Evolutionary conservation across 2,113 vertebrate genomes (phyloP).

Genomic region (Danio rerio): GRCz12tu NC_133188.1:45758501-45759000

Average conservation of each 20-base stretch:
- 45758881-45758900: too few species aligned
- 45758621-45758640: neutral
- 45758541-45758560: neutral
- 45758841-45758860: too few species aligned
- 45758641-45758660: slow-evolving; percentile 3
- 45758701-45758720: neutral
- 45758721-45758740: too few species aligned
- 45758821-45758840: too few species aligned
- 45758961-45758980: neutral
- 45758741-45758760: too few species aligned
- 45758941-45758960: neutral
- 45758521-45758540: neutral
- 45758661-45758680: neutral
- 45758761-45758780: too few species aligned
- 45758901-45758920: too few species aligned
- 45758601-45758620: neutral
- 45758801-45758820: too few species aligned
- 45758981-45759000: too few species aligned
- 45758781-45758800: too few species aligned
- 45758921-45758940: neutral
- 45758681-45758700: neutral
- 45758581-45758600: neutral
- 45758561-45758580: neutral
- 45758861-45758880: too few species aligned
- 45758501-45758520: neutral